phyloP scores from a whole-genome alignment of 2,797 vertebrate species.

The Kryptopterus vitreolus region DNA sequence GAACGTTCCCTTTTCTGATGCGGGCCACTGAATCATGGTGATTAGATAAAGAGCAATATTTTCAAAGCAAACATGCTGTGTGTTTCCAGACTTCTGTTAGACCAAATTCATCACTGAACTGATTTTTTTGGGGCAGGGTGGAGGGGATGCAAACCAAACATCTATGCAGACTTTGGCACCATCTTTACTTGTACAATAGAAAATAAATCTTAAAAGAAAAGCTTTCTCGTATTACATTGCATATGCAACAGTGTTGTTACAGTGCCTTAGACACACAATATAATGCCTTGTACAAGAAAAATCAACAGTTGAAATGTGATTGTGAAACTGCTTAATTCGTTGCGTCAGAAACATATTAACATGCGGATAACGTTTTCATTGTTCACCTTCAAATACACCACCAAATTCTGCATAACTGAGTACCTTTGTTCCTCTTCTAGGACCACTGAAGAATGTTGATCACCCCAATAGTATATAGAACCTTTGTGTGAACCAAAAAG shows the following conservation, averaged over 20 bases:
- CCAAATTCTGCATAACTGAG: neutral
- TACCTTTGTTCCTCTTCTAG: neutral
- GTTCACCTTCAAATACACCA: neutral
- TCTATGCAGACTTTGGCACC: neutral
- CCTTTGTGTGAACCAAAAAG: neutral
- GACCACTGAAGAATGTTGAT: neutral
- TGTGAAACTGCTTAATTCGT: neutral
- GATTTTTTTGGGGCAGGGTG: slow-evolving; percentile 28
- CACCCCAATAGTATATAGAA: neutral
- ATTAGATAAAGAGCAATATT: slow-evolving; percentile 37
- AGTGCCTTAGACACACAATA: neutral
- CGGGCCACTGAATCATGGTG: neutral
- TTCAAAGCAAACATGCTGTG: slow-evolving; percentile 35
- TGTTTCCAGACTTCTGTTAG: slow-evolving; percentile 37
- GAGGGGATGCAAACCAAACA: slow-evolving; percentile 2
- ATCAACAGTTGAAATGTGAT: neutral
- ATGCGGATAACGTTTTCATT: neutral
- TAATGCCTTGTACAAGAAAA: neutral
- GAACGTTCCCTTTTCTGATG: neutral
- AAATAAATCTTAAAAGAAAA: neutral
- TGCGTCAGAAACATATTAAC: neutral
- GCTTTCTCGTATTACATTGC: neutral
- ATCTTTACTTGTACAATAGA: neutral
- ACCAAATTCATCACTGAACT: slow-evolving; percentile 41
- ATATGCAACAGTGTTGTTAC: neutral